These are phyloP conservation scores for Limanda limanda DNA, from an alignment of 2,113 vertebrate species.

Conservation along the genomic window DNA sequence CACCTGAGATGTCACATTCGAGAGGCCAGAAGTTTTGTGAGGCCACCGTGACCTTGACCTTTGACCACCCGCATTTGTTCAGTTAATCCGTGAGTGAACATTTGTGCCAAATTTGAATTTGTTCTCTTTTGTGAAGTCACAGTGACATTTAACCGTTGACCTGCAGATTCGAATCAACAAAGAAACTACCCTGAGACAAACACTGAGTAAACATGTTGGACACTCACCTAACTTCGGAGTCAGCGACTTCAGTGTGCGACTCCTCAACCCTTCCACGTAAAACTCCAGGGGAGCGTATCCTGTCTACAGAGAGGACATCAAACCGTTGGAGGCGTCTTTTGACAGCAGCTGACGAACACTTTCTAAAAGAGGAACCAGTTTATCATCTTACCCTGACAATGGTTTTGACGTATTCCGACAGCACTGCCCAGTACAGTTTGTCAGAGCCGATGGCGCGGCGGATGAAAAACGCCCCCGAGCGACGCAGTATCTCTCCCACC, in stretches of 20 bases:
- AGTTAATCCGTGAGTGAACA: too few relatives aligned
- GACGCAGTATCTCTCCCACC: slow-evolving; percentile 90
- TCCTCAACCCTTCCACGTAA: slow-evolving; percentile 95
- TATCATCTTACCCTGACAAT: slow-evolving; percentile 86
- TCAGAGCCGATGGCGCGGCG: slow-evolving; percentile 91
- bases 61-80: too few relatives aligned
- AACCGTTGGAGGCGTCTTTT: not conserved
- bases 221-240: slow-evolving; percentile 90
- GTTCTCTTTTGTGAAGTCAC: too few relatives aligned
- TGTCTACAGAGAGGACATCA: slow-evolving; percentile 74
- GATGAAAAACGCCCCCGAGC: slow-evolving; percentile 96
- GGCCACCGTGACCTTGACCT: too few relatives aligned
- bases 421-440: slow-evolving; percentile 95
- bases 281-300: slow-evolving; percentile 96
- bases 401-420: slow-evolving; percentile 94
- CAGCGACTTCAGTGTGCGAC: slow-evolving; percentile 92
- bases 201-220: not conserved
- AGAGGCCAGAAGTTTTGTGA: too few relatives aligned
- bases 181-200: too few relatives aligned
- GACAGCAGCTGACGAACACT: not conserved
- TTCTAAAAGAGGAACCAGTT: not conserved
- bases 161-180: too few relatives aligned
- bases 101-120: too few relatives aligned
- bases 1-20: too few relatives aligned
- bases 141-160: too few relatives aligned